Evolutionary conservation across 53 echinoderm and acorn worm species (phyloP), one percentile per base, ranked within the genome.

Genomic region (Apostichopus leukothele): DNA sequence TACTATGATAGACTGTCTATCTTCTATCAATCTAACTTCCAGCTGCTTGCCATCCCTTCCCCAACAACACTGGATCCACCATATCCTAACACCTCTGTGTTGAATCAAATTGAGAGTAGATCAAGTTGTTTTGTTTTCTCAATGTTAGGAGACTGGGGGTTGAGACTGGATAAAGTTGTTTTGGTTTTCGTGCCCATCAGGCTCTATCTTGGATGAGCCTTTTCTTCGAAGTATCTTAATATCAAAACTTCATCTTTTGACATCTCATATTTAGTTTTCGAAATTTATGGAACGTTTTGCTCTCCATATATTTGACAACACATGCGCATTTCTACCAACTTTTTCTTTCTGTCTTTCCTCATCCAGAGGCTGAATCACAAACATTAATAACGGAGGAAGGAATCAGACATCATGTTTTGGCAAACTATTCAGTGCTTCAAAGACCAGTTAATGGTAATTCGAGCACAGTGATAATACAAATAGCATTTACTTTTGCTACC

Each of bases 341-440:
- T 6, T 14, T 5, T 19, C 19, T 16, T 16, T 0, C 18, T 68
- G 0, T 68, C 18, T 68, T 16, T 16, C 18, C 68, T 11, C 18
- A 3, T 25, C 18, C 68, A 68, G 68, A 68, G 68, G 68, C 68
- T 19, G 16, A 68, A 68, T 18, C 68, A 16, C 13, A 16, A 68
- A 5, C 13, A 18, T 16, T 68, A 1, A 68, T 68, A 80, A 7
- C 16, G 9, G 80, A 80, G 20, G 59, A 80, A 54, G 52, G 20
- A 13, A 80, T 80, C 8, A 14, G 53, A 7, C 11, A 10, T 2
- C 5, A 53, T 9, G 5, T 80, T 11, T 80, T 80, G 59, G n/a
- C 20, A 80, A 59, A 59, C 7, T 80, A 80, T 59, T 80, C 80
- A 3, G 7, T 80, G 20, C 23, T 53, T 21, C 80, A 80, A 59